These are phyloP conservation scores for Epizoanthus fatuus DNA, from an alignment of 92 coral and sea anemone species.

Conservation along the genomic window DNA sequence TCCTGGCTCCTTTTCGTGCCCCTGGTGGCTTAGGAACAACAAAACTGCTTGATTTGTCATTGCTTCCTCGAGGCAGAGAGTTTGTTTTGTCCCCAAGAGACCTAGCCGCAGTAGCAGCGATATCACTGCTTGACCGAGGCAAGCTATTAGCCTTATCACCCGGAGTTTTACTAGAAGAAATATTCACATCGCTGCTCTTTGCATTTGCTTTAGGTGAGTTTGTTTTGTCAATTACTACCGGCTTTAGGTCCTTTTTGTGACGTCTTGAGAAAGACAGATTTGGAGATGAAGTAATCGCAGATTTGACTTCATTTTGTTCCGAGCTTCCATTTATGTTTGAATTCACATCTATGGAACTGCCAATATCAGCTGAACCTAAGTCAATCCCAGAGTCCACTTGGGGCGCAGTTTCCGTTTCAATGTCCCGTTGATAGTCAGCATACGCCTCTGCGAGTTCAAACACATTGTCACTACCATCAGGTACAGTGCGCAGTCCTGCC, in stretches of 20 bases:
- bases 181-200: conserved; percentile 4
- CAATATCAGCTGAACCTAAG: conserved; percentile 43
- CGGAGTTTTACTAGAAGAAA: not conserved
- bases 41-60: conserved; percentile 52
- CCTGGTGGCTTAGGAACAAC: conserved; percentile 93
- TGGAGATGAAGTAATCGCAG: conserved; percentile 2
- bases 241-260: conserved; percentile 39
- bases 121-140: conserved; percentile 32
- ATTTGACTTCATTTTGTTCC: conserved; percentile 61
- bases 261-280: conserved; percentile 31
- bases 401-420: conserved; percentile 46
- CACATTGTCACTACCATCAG: conserved; percentile 81
- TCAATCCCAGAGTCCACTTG: conserved; percentile 64
- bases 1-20: conserved; percentile 86
- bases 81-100: conserved; percentile 50
- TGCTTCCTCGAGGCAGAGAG: conserved; percentile 22
- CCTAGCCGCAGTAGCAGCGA: conserved; percentile 4
- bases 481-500: conserved; percentile 77
- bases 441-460: conserved; percentile 72
- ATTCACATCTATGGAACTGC: conserved; percentile 33
- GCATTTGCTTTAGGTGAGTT: conserved; percentile 23
- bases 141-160: conserved; percentile 11
- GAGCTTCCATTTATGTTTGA: conserved; percentile 15
- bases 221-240: conserved; percentile 27
- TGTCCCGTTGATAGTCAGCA: conserved; percentile 58